Base-by-base conservation (phyloP, 2,113 vertebrate genomes). In the Elephantulus edwardii region DNA sequence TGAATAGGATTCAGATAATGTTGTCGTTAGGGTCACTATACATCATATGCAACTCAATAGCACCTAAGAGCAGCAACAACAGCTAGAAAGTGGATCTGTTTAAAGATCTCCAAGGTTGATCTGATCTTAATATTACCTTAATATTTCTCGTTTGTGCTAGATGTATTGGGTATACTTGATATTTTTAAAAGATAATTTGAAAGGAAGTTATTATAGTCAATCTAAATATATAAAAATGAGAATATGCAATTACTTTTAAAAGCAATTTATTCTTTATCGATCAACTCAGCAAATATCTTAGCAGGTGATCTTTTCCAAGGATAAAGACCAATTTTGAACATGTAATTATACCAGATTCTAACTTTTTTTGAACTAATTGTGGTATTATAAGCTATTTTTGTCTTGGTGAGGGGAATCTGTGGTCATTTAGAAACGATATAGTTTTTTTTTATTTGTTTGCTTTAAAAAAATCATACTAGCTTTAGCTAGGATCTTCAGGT, bases 151-250 rank as follows among this genome's bases (percentile, higher is more conserved):
- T 74, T 76, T 28, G 24, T 76, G 48, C 42, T 81, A 54, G 10
- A 24, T 70, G 38, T 89, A 28, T 74, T 93, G 14, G 3, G 24
- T 71, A 35, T 76, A 87, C 35, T 40, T 92, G 40, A 40, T 83
- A 22, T 70, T 76, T 88, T 83, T 68, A 68, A 68, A 66, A 88
- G 4, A 33, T 83, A 48, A 42, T 26, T 8, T 74, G 3, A 17
- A 56, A 10, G 40, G 13, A 87, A 87, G 40, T 64, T 72, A 30
- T 80, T 64, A 79, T 19, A 86, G 30, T 81, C 26, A n/a, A 28
- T 72, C 12, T 46, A 86, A 81, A 81, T 75, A 48, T 75, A 68
- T 81, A 66, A 26, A 86, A 86, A 75, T 76, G 19, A 91, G 54
- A 22, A 11, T 72, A 44, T 66, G 35, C 44, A 19, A 40, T 84